A percentile compares a stretch with the other conserved stretches of the same genome.
Conservation (phyloP, 2,113 vertebrate species). For the Oncorhynchus nerka region DNA sequence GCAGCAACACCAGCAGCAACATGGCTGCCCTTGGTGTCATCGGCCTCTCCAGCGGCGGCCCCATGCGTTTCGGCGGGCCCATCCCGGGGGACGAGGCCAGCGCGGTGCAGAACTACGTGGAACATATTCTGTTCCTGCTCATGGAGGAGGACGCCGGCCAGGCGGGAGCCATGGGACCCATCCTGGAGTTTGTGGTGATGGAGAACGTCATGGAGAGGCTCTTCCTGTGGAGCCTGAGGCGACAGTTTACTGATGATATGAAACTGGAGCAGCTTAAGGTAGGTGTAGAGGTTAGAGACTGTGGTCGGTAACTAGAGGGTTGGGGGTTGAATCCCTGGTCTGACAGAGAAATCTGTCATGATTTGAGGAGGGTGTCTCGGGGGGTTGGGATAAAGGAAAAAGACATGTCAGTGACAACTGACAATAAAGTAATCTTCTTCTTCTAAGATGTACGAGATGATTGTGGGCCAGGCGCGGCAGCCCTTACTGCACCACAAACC, state of each 20-base stretch:
- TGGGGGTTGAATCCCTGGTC: too few species aligned
- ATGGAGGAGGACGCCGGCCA: slow-evolving; percentile 89
- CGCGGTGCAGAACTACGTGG: slow-evolving; percentile 96
- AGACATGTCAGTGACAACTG: too few species aligned
- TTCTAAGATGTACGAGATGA: slow-evolving; percentile 89
- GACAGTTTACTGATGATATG: slow-evolving; percentile 93
- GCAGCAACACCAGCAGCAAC: slow-evolving; percentile 40
- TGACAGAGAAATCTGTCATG: too few species aligned
- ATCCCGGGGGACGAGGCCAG: slow-evolving; percentile 90
- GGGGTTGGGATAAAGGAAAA: too few species aligned
- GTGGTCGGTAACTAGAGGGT: too few species aligned
- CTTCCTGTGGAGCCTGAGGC: slow-evolving; percentile 92
- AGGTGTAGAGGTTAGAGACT: too few species aligned
- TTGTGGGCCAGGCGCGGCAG: slow-evolving; percentile 89
- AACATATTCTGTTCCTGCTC: slow-evolving; percentile 94
- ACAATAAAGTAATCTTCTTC: too few species aligned
- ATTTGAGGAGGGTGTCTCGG: too few species aligned
- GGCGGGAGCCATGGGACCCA: slow-evolving; percentile 92
- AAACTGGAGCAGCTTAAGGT: slow-evolving; percentile 89
- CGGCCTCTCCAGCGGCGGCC: slow-evolving; percentile 37
- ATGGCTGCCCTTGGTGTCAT: slow-evolving; percentile 39
- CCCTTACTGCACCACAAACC: slow-evolving; percentile 96
- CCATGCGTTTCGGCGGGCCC: slow-evolving; percentile 74
- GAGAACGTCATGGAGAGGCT: slow-evolving; percentile 99
- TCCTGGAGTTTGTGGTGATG: slow-evolving; percentile 95